A percentile compares a stretch with the other conserved stretches of the same genome.
Conservation (phyloP, 2,113 vertebrate genomes). For the Pipa parva region DNA sequence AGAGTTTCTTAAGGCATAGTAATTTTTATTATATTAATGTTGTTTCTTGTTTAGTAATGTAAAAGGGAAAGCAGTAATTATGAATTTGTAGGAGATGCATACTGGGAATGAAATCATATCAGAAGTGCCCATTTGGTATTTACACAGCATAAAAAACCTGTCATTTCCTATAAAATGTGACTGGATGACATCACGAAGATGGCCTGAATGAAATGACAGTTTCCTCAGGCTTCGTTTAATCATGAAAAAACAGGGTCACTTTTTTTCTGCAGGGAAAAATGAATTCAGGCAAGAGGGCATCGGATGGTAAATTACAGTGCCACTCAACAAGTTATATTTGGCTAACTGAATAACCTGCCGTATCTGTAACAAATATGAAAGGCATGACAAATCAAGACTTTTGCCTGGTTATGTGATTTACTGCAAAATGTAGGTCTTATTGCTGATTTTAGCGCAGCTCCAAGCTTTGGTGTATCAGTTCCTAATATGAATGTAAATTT, state of each 20-base stretch:
- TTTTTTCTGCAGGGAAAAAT: not conserved
- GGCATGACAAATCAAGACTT: not conserved
- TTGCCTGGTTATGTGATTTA: not conserved
- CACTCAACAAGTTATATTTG: constrained; percentile 10
- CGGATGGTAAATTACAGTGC: not conserved
- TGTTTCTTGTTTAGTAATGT: too few species aligned
- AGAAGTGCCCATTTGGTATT: not conserved
- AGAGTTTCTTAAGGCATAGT: too few species aligned
- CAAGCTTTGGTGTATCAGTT: constrained; percentile 9
- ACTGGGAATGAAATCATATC: not conserved
- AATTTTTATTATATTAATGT: too few species aligned
- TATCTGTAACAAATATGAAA: not conserved
- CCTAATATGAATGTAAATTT: not conserved
- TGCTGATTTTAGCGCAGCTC: not conserved
- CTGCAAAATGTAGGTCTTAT: not conserved
- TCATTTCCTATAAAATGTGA: not conserved
- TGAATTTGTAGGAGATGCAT: too few species aligned
- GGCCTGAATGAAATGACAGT: not conserved
- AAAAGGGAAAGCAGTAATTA: too few species aligned
- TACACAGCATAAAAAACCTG: not conserved
- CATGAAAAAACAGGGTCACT: not conserved
- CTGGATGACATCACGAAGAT: not conserved
- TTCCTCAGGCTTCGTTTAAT: not conserved
- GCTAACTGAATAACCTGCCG: not conserved
- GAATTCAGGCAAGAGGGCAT: not conserved